Evolutionary conservation across 2,797 vertebrate species (phyloP).

Genomic region (Ptychobarbus kaznakovi): DNA sequence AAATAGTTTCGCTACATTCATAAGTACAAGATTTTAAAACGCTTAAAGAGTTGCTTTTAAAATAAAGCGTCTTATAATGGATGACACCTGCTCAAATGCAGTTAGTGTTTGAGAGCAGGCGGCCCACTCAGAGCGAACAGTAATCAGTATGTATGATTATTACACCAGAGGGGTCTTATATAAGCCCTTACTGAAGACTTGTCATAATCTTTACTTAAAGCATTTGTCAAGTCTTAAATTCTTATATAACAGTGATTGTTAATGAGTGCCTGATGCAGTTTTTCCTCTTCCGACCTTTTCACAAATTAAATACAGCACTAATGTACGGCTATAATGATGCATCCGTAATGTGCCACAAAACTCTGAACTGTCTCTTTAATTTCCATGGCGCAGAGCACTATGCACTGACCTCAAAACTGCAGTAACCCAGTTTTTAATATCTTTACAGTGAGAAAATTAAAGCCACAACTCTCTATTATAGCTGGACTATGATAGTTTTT

Average conservation of each 20-base stretch:
- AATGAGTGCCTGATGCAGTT: not conserved
- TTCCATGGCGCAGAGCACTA: conserved; percentile 18
- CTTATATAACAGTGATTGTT: not conserved
- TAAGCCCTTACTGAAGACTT: not conserved
- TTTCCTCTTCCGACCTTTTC: not conserved
- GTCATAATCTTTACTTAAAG: conserved; percentile 9
- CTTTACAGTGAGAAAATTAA: conserved; percentile 36
- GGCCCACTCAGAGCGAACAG: not conserved
- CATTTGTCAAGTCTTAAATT: conserved; percentile 10
- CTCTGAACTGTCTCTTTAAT: conserved; percentile 34
- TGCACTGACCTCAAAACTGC: conserved; percentile 52
- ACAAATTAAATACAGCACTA: not conserved
- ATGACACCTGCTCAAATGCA: conserved; percentile 1
- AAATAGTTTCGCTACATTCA: not conserved
- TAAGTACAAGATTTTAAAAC: not conserved
- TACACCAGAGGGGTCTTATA: conserved; percentile 9
- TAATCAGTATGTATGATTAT: conserved; percentile 31
- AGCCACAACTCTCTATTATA: conserved; percentile 12
- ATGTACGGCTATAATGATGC: not conserved
- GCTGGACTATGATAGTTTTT: not conserved
- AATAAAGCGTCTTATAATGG: not conserved
- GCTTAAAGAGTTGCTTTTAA: not conserved
- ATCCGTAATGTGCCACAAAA: conserved; percentile 24
- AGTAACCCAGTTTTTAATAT: conserved; percentile 51
- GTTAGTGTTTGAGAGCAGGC: conserved; percentile 11